phyloP scores from a whole-genome alignment of 2,888 invertebrate genomes.

The Melipona bicolor region DNA sequence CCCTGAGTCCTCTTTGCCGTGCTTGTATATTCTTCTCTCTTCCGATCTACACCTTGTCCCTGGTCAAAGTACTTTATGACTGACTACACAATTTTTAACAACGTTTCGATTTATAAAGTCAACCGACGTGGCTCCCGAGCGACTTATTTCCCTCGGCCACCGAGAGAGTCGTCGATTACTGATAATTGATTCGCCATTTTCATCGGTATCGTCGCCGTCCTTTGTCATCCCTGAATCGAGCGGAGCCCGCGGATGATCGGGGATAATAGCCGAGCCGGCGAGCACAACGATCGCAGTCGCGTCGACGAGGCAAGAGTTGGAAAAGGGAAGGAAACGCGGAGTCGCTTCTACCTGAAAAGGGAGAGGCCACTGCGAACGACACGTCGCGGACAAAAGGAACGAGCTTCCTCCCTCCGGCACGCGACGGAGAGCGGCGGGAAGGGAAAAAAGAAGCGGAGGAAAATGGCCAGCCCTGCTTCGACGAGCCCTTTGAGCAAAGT shows the following conservation, averaged over 20 bases:
- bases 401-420: constrained; percentile 44
- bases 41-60: too few relatives aligned
- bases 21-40: too few relatives aligned
- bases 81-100: too few relatives aligned
- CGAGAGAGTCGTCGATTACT: neutral
- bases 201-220: constrained; percentile 13
- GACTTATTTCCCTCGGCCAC: neutral
- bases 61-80: too few relatives aligned
- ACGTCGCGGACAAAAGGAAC: constrained; percentile 60
- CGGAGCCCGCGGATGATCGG: constrained; percentile 33
- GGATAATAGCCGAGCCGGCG: constrained; percentile 41
- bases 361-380: constrained; percentile 61
- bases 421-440: constrained; percentile 19
- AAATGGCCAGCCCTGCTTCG: constrained; percentile 35
- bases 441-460: constrained; percentile 8
- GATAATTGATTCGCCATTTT: constrained; percentile 44
- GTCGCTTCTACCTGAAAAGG: constrained; percentile 48
- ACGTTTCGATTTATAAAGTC: too few relatives aligned
- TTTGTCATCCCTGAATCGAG: constrained; percentile 34
- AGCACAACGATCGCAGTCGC: neutral
- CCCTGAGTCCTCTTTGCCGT: too few relatives aligned
- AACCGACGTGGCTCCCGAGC: too few relatives aligned
- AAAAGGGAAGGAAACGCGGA: constrained; percentile 18
- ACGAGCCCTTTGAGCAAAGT: neutral
- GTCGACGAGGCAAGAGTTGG: neutral